Base-by-base conservation (phyloP, 2,113 vertebrate genomes). In the Ranitomeya variabilis region DNA sequence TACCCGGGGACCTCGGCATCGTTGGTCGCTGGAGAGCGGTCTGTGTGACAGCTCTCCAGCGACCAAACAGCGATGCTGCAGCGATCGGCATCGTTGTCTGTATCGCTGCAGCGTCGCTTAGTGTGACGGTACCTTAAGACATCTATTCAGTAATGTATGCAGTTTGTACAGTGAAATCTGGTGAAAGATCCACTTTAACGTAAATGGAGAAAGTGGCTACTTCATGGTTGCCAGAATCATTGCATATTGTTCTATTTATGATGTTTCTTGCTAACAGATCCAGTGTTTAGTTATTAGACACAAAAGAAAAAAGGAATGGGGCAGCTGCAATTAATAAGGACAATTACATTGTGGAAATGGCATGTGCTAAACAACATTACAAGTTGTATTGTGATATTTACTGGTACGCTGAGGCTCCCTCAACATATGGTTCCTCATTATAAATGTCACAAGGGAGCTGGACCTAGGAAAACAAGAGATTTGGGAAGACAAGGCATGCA, bases 261-360 rank as follows among this genome's bases (percentile, higher is more conserved):
- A 13, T 12, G 23, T 76, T 76, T 51, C 54, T 45, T n/a, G 5
- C 66, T 21, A 84, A n/a, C 8, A 15, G 7, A 4, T 71, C 19
- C 51, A 37, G 21, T 11, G 18, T 54, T 52, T 45, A 67, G 18
- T 83, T n/a, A 52, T 52, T 45, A 82, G 18, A 83, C 12, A 62
- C 26, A 81, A 52, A 5, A 69, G 10, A 69, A 54, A 52, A 45
- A 67, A 52, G n/a, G 52, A 84, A 84, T 9, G 3, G 62, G 21
- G 82, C 64, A 71, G 82, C 82, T 69, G 64, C 51, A 69, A 84
- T 55, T 84, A 84, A 71, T 84, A 84, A 69, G 60, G 60, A 12
- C 21, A 84, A 84, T 84, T 69, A 69, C 64, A 54, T 69, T 51
- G 51, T 69, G 64, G 64, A 71, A 84, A 84, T 55, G 67, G 19